Evolutionary conservation across 2,888 invertebrate species (phyloP), one percentile per base, ranked within the genome.

Genomic region (Protodeltote pygarga): DNA sequence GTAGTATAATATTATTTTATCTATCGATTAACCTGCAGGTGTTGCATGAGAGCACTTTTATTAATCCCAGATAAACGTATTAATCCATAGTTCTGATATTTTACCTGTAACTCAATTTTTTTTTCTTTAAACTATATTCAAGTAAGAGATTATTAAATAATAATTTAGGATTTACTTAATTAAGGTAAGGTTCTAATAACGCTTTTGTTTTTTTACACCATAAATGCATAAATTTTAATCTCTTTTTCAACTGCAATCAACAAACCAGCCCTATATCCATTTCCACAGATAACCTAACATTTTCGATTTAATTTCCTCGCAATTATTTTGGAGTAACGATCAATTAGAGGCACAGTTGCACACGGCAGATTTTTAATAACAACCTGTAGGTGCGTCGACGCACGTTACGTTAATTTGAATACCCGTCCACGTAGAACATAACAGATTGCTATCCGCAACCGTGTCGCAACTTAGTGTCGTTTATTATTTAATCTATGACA

Each of bases 401-500:
- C n/a, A n/a, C 61, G 67, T 71, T 62, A 71, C 74, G 80, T 64
- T 65, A 70, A 78, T 79, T 79, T 77, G 55, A 72, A 71, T 69
- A 72, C 42, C 50, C 66, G 64, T 60, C 62, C 57, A 63, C 65
- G 73, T 73, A 72, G 53, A 64, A 65, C 66, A 65, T 62, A 69
- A 70, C 57, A 67, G 72, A 76, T 73, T 70, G 54, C 66, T 53
- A 59, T 60, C 52, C 53, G 37, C 28, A 15, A 64, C 53, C 40
- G 55, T 83, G 82, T 80, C 67, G 81, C 81, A 79, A 84, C 74
- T 44, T 29, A 41, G 40, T 65, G 53, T 75, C 71, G 65, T 77
- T 77, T 77, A 77, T 77, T 79, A 77, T 77, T 79, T 77, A 79
- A 79, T 80, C 79, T 79, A 78, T 79, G 76, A 76, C 80, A 81